Conservation (phyloP, 2,797 vertebrate genomes). For the Lycodopsis pacificus region DNA sequence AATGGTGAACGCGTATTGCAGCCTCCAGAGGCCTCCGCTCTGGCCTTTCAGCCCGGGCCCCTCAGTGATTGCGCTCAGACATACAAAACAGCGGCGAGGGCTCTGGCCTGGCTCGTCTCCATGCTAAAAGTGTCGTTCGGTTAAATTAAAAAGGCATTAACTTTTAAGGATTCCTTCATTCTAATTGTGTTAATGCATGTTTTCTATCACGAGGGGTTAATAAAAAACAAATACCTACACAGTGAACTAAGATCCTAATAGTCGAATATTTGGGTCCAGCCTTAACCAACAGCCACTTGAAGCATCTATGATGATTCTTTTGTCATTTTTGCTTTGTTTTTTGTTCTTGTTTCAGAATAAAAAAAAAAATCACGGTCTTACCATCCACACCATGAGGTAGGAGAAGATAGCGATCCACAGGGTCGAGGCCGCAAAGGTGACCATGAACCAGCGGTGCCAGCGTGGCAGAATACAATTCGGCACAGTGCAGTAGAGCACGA, state of each 20-base stretch:
- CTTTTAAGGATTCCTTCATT: not conserved
- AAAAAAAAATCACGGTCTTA: constrained; percentile 50
- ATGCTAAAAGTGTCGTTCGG: not conserved
- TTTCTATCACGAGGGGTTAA: not conserved
- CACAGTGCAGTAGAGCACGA: constrained; percentile 86
- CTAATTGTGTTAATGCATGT: not conserved
- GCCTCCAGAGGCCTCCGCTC: too few relatives aligned
- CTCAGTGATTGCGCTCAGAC: too few relatives aligned
- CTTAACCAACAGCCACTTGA: not conserved
- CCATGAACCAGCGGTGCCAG: constrained; percentile 89
- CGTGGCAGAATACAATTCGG: constrained; percentile 85
- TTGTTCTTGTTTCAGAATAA: not conserved
- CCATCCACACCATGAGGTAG: constrained; percentile 91
- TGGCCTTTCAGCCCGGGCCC: too few relatives aligned
- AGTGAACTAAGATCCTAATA: not conserved
- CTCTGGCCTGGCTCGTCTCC: too few relatives aligned
- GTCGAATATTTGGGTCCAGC: not conserved
- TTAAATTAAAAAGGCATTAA: not conserved
- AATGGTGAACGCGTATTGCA: too few relatives aligned
- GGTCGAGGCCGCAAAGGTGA: constrained; percentile 85
- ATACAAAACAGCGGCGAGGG: too few relatives aligned
- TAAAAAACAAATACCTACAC: not conserved
- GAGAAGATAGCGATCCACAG: constrained; percentile 89
- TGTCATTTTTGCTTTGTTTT: not conserved
- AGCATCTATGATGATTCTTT: not conserved